Evolutionary conservation across 2,113 vertebrate species (phyloP).

Genomic region (Cryptomyrus ogoouensis): DNA sequence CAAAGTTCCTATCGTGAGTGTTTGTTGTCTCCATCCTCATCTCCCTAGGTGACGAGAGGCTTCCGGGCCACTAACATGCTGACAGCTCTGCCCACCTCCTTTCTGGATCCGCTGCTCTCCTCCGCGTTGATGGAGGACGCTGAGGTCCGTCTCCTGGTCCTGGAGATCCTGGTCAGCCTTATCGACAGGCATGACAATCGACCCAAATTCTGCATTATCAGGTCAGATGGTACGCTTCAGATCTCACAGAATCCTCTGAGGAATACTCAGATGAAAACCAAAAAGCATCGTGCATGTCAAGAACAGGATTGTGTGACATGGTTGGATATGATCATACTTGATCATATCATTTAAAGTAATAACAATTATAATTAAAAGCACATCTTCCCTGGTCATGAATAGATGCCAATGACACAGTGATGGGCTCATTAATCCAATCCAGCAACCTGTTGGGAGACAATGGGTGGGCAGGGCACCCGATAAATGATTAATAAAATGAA

Average conservation of each 20-base stretch:
- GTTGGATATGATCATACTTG: background rate
- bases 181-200: constrained; percentile 77
- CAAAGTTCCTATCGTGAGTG: background rate
- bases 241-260: background rate
- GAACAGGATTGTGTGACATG: background rate
- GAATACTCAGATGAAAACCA: background rate
- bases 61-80: constrained; percentile 83
- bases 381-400: background rate
- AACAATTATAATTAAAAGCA: background rate
- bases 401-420: background rate
- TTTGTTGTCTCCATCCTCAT: background rate
- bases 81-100: constrained; percentile 76
- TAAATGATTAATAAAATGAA: background rate
- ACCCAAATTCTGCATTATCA: constrained; percentile 68
- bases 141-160: constrained; percentile 79
- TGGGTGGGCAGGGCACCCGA: background rate
- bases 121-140: constrained; percentile 79
- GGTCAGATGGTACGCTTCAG: constrained; percentile 11
- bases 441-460: background rate
- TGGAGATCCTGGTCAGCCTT: constrained; percentile 81
- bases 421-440: background rate
- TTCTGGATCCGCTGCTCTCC: constrained; percentile 81
- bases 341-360: background rate
- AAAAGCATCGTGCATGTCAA: background rate
- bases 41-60: constrained; percentile 70